Conservation (phyloP, 2,888 invertebrate genomes). For the Drosophila percnosoma region DNA sequence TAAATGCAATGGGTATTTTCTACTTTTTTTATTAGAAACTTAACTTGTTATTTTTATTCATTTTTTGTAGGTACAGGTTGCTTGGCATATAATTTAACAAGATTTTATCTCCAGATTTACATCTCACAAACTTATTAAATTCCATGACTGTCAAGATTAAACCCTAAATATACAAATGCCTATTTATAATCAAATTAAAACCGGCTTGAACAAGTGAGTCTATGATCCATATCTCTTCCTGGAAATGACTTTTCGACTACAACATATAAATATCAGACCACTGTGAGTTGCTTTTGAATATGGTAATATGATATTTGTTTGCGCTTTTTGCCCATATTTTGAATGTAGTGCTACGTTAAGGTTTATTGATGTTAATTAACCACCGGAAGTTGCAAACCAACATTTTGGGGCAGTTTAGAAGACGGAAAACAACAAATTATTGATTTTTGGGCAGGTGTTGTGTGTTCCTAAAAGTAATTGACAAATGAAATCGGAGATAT, state of each 20-base stretch:
- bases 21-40: background rate
- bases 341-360: background rate
- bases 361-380: constrained; percentile 21
- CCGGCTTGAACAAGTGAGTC: no score
- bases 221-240: background rate
- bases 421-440: background rate
- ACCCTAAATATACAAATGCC: background rate
- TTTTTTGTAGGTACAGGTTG: background rate
- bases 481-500: background rate
- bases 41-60: background rate
- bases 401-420: background rate
- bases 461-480: background rate
- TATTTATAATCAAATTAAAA: no score
- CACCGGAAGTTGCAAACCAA: background rate
- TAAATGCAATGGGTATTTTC: accelerated
- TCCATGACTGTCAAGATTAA: background rate
- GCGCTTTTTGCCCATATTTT: background rate
- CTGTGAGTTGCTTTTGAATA: constrained; percentile 1
- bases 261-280: background rate
- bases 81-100: background rate
- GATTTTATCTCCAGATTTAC: background rate
- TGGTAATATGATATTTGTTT: constrained; percentile 23
- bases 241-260: background rate
- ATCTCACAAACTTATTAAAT: background rate
- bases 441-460: background rate